phyloP scores from a whole-genome alignment of 2,113 vertebrate genomes.

The Lipophrys pholis region DNA sequence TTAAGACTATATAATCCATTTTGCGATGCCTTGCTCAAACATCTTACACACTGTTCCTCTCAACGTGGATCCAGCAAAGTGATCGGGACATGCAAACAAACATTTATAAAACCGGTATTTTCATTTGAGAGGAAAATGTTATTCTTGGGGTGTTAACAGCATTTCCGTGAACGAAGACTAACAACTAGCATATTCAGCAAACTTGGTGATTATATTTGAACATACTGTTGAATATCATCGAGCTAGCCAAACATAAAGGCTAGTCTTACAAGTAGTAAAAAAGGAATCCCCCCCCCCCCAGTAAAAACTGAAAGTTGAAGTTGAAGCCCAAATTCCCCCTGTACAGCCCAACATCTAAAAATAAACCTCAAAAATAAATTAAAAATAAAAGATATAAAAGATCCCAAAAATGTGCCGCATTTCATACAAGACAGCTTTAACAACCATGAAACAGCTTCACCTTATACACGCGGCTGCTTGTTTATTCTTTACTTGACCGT shows the following conservation, averaged over 20 bases:
- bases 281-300: background rate
- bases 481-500: background rate
- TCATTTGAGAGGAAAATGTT: constrained; percentile 5
- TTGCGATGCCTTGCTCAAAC: too few relatives aligned
- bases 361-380: constrained; percentile 63
- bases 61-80: constrained; percentile 36
- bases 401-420: constrained; percentile 26
- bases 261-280: constrained; percentile 38
- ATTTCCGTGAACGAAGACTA: constrained; percentile 26
- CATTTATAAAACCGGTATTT: constrained; percentile 7
- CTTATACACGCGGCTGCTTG: constrained; percentile 6
- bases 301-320: background rate
- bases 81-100: constrained; percentile 37
- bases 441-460: constrained; percentile 8
- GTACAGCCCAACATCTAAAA: constrained; percentile 24
- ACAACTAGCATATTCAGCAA: constrained; percentile 17
- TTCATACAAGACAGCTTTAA: constrained; percentile 48
- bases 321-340: background rate
- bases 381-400: constrained; percentile 62
- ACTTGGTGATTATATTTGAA: constrained; percentile 17
- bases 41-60: too few relatives aligned
- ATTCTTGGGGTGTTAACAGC: constrained; percentile 11
- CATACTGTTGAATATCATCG: constrained; percentile 11
- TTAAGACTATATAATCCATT: too few relatives aligned
- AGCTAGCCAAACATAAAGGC: constrained; percentile 21